Percentiles rank a stretch among this genome's conserved stretches.
Conservation (phyloP, 2,113 vertebrate genomes). For the Leptobrachium ailaonicum region DNA sequence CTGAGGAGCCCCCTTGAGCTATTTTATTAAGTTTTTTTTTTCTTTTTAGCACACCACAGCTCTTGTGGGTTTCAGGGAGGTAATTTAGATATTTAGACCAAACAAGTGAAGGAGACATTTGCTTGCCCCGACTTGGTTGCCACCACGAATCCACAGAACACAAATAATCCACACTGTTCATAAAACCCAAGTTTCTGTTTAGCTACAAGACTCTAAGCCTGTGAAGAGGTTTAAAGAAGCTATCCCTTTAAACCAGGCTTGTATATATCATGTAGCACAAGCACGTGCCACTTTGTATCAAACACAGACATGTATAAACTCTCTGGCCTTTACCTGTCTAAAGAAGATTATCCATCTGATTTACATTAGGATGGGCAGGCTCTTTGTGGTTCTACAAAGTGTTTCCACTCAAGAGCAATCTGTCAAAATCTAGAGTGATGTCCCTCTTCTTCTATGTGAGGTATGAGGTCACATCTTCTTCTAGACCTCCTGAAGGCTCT, state of each 20-base stretch:
- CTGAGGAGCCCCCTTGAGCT: slow-evolving; percentile 24
- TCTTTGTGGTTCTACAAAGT: background rate
- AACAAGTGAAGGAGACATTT: slow-evolving; percentile 2
- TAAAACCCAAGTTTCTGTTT: background rate
- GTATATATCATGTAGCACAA: background rate
- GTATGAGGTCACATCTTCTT: background rate
- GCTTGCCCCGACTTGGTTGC: background rate
- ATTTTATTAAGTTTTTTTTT: slow-evolving; percentile 6
- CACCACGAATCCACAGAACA: background rate
- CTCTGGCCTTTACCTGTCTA: background rate
- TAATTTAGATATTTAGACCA: slow-evolving; percentile 15
- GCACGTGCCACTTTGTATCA: background rate
- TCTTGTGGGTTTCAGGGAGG: slow-evolving; percentile 24
- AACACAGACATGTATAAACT: background rate
- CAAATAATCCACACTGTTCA: background rate
- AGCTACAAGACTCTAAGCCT: background rate
- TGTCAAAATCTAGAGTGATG: background rate
- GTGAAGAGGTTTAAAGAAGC: background rate
- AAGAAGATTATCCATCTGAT: background rate
- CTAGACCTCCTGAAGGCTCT: background rate
- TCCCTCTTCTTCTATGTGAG: background rate
- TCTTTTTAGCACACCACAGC: slow-evolving; percentile 26
- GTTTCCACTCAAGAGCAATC: background rate
- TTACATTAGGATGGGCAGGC: background rate
- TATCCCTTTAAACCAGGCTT: background rate